Evolutionary conservation across 2,888 invertebrate genomes (phyloP).

Genomic region (Drosophila pegasa): DNA sequence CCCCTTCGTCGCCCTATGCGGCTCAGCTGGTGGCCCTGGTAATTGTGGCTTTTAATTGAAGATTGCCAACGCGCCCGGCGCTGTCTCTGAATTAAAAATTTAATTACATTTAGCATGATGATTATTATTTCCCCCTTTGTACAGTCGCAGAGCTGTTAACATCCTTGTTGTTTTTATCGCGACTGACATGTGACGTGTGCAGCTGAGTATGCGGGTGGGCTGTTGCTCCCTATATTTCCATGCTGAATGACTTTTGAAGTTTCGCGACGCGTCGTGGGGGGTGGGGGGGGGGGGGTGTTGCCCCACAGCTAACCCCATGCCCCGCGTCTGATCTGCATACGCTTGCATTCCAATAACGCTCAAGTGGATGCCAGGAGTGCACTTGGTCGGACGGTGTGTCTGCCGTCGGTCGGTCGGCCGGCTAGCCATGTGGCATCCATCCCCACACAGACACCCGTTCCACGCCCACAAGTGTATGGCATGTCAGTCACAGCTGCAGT

Average conservation of each 20-base stretch:
- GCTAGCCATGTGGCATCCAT: constrained; percentile 42
- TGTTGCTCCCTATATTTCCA: constrained; percentile 28
- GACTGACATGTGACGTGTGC: constrained; percentile 35
- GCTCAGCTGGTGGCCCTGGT: constrained; percentile 61
- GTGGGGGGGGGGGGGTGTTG: constrained; percentile 7
- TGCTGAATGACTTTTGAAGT: constrained; percentile 78
- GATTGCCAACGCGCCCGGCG: constrained; percentile 67
- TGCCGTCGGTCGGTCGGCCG: constrained; percentile 18
- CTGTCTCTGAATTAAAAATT: constrained; percentile 74
- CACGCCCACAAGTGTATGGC: constrained; percentile 58
- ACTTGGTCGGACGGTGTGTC: constrained; percentile 53
- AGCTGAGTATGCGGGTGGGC: background rate
- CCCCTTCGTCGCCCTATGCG: background rate
- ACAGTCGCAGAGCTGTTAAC: constrained; percentile 29
- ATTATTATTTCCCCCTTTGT: constrained; percentile 48
- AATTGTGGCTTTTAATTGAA: constrained; percentile 78
- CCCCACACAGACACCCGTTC: background rate
- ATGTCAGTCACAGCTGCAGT: constrained; percentile 68
- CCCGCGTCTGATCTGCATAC: constrained; percentile 77
- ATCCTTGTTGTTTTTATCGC: constrained; percentile 22
- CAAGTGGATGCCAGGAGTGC: constrained; percentile 76
- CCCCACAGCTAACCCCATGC: constrained; percentile 27
- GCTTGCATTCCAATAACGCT: constrained; percentile 83
- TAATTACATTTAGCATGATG: constrained; percentile 78
- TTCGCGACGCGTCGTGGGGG: constrained; percentile 50